phyloP scores from a whole-genome alignment of 2,888 invertebrate genomes.

The Caenorhabditis sp. region DNA sequence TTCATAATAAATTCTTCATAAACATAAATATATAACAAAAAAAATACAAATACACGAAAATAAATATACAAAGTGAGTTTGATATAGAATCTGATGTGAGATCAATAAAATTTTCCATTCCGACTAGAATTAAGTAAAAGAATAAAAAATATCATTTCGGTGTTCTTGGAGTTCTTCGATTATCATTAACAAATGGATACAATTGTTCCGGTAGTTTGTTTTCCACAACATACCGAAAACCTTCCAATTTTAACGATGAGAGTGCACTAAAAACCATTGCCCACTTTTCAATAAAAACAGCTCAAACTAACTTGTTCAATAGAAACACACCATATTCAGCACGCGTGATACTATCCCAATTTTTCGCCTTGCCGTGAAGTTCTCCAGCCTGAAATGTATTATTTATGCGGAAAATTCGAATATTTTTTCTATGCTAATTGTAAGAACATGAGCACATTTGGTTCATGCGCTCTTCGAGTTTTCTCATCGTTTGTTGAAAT shows the following conservation, averaged over 20 bases:
- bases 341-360: conserved; percentile 49
- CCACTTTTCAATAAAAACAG: too few relatives aligned
- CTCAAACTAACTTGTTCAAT: conserved; percentile 23
- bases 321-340: conserved; percentile 57
- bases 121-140: neutral
- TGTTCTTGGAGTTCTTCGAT: conserved; percentile 36
- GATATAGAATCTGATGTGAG: neutral
- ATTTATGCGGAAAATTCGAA: too few relatives aligned
- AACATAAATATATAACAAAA: too few relatives aligned
- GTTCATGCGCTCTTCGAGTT: too few relatives aligned
- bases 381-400: conserved; percentile 39
- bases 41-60: conserved; percentile 1
- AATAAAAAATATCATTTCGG: conserved; percentile 20
- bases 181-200: conserved; percentile 29
- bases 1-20: too few relatives aligned
- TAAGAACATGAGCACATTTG: too few relatives aligned
- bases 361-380: conserved; percentile 47
- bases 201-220: conserved; percentile 25
- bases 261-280: conserved; percentile 13
- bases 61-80: neutral
- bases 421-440: too few relatives aligned
- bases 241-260: conserved; percentile 27
- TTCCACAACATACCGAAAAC: conserved; percentile 28
- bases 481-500: too few relatives aligned
- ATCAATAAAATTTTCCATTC: neutral